phyloP scores from a whole-genome alignment of 2,888 invertebrate species.

The Chydorus sphaericus region DNA sequence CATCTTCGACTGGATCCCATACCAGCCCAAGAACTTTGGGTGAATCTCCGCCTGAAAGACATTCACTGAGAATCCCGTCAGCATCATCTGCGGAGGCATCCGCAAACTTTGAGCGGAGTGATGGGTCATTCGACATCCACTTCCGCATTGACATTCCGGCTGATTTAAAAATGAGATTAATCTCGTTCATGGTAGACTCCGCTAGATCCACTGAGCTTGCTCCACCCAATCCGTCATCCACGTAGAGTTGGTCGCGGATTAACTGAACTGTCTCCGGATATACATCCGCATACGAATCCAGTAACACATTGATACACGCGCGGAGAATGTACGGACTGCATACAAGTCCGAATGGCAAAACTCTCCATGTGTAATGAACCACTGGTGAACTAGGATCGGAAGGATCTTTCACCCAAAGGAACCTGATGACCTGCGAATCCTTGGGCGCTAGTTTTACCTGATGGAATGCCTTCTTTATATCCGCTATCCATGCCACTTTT shows the following conservation, averaged over 20 bases:
- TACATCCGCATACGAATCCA: no score
- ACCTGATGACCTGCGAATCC: not conserved
- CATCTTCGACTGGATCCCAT: not conserved
- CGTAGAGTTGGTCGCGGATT: no score
- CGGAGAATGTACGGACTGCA: not conserved
- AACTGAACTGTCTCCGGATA: no score
- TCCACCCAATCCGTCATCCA: not conserved
- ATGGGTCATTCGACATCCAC: no score
- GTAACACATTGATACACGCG: no score
- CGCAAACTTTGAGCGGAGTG: no score
- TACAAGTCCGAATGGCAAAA: not conserved
- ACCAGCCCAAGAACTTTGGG: not conserved
- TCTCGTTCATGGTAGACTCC: not conserved
- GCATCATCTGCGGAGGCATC: no score
- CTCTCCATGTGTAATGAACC: not conserved
- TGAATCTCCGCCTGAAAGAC: not conserved
- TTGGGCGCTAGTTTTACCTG: not conserved
- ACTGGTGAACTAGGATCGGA: not conserved
- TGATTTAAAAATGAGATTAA: not conserved
- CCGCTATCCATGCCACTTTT: no score
- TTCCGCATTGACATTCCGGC: no score
- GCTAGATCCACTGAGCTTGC: not conserved
- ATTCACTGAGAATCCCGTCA: no score
- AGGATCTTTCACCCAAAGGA: not conserved
- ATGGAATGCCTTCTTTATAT: no score